Evolutionary conservation across 2,797 vertebrate species (phyloP), one percentile per base, ranked within the genome.

Genomic region (Neostethus bicornis): DNA sequence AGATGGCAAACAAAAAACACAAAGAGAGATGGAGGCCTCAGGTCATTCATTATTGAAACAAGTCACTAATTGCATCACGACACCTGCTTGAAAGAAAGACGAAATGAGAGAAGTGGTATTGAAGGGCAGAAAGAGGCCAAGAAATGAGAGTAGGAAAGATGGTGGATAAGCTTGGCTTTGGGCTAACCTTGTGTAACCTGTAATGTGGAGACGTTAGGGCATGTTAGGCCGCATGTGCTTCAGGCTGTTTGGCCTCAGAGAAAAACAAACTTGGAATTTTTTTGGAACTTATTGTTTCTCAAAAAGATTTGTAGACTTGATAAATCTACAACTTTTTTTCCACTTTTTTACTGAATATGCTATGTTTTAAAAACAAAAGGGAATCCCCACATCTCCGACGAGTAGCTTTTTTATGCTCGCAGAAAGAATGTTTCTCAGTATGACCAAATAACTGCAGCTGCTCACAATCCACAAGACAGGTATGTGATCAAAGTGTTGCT

Each of bases 11-110:
- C 48, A 67, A 54, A 51, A 54, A 58, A 52, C 46, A 70, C 43
- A 41, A 11, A 16, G 26, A 74, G 60, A 65, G 66, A 63, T 9
- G 21, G 53, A 83, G 53, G 78, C 35, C 60, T 44, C 49, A 45
- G 54, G 19, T 52, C 64, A 76, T 86, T 49, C 20, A 80, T 88
- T 83, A 83, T 85, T 86, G 41, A 86, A 53, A 20, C 41, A 41
- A 12, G 1, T 57, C 14, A 47, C 62, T 55, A 49, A 75, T 46
- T 10, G 43, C 49, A 79, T 50, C 32, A 72, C 11, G 13, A 56
- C 73, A 71, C 57, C 52, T 52, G 39, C 58, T 24, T 51, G 46
- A 71, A 44, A 59, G 51, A 48, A 37, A 19, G 23, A 46, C 31
- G 54, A 17, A 70, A 47, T 6, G 31, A 35, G 25, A 41, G 51